These are phyloP conservation scores for Antedon mediterranea DNA, from an alignment of 53 echinoderm and acorn worm species.

Conservation along the genomic window DNA sequence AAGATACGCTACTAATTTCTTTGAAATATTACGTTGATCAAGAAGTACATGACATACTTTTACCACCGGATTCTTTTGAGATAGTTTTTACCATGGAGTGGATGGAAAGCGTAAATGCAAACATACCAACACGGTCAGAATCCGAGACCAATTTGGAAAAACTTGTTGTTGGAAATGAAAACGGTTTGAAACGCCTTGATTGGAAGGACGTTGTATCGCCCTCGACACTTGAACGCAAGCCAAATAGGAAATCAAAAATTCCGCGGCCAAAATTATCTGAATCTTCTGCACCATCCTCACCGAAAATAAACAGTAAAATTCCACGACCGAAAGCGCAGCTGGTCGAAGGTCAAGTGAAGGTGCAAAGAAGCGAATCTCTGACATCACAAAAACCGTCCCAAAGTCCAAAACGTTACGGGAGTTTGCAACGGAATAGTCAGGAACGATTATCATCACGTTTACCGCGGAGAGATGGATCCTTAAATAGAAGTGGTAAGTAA, in stretches of 20 bases:
- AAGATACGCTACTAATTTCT: neutral
- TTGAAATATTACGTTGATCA: neutral
- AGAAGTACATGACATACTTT: neutral
- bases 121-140: neutral
- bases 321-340: neutral
- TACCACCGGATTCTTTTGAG: neutral
- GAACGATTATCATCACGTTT: neutral
- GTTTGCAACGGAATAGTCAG: neutral
- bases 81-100: neutral
- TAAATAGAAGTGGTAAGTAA: neutral
- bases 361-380: neutral
- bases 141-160: neutral
- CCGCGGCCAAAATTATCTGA: conserved; percentile 15
- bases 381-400: neutral
- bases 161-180: conserved; percentile 21
- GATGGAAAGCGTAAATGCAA: neutral
- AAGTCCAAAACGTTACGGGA: neutral
- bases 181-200: conserved; percentile 22
- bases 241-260: conserved; percentile 26
- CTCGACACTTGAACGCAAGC: conserved; percentile 24
- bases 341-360: neutral
- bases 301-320: neutral
- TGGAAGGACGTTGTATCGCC: conserved; percentile 41
- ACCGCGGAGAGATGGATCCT: neutral
- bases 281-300: neutral